Evolutionary conservation across 2,797 vertebrate species (phyloP).

Genomic region (Nasua narica): DNA sequence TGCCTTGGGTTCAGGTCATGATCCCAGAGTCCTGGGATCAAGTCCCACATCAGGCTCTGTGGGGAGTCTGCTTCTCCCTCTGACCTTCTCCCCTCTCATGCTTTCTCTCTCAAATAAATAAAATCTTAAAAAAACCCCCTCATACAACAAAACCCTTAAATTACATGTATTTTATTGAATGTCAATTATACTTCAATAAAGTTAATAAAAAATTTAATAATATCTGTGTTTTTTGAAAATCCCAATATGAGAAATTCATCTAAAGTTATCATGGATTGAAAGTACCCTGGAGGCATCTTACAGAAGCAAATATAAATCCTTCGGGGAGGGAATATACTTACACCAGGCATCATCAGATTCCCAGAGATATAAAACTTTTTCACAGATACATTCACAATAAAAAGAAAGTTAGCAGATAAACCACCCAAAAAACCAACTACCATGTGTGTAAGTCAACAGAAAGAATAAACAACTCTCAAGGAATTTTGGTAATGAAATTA

Average conservation of each 20-base stretch:
- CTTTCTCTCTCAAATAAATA: no score
- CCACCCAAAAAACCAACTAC: neutral
- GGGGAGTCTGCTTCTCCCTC: no score
- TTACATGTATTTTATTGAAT: neutral
- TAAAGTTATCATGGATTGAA: neutral
- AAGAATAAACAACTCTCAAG: neutral
- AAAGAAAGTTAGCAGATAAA: neutral
- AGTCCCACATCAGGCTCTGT: no score
- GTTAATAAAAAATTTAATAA: neutral
- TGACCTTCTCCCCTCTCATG: no score
- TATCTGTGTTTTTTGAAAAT: neutral
- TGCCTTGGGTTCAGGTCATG: no score
- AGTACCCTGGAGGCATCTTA: neutral
- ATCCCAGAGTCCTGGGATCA: no score
- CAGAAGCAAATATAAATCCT: neutral
- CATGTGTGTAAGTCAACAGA: neutral
- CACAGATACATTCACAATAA: neutral
- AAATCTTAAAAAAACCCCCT: no score
- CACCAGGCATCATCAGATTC: neutral
- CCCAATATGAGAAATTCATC: neutral
- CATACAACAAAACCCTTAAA: neutral
- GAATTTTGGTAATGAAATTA: neutral
- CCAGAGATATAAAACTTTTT: neutral
- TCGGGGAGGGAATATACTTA: neutral
- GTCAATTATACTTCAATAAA: neutral